phyloP scores from a whole-genome alignment of 2,797 vertebrate species.

The Sparus aurata region DNA sequence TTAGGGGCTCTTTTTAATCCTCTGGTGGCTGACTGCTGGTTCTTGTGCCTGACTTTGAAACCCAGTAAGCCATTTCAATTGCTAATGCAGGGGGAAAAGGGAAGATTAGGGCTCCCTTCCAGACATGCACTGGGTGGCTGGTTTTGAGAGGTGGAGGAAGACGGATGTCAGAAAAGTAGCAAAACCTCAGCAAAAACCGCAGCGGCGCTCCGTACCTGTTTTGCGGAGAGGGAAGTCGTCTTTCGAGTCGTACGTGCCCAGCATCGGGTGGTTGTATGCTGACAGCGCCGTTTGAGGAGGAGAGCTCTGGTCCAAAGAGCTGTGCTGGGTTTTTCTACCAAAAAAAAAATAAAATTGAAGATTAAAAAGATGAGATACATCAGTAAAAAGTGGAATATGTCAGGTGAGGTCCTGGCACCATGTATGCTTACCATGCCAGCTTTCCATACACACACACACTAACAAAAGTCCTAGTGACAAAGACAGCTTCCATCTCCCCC shows the following conservation, averaged over 20 bases:
- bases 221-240: slow-evolving; percentile 98
- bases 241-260: slow-evolving; percentile 97
- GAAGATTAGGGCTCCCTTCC: slow-evolving; percentile 25
- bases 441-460: slow-evolving; percentile 10
- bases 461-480: slow-evolving; percentile 16
- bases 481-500: slow-evolving; percentile 16
- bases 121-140: background rate
- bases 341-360: background rate
- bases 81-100: slow-evolving; percentile 30
- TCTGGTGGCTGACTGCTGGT: slow-evolving; percentile 18
- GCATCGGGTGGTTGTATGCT: slow-evolving; percentile 93
- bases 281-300: slow-evolving; percentile 94
- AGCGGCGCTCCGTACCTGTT: slow-evolving; percentile 87
- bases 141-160: slow-evolving; percentile 17
- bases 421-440: background rate
- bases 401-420: background rate
- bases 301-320: slow-evolving; percentile 98
- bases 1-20: slow-evolving; percentile 35
- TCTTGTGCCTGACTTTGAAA: slow-evolving; percentile 33
- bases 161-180: background rate
- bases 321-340: slow-evolving; percentile 97
- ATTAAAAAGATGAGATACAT: background rate
- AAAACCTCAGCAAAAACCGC: background rate
- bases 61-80: slow-evolving; percentile 30
- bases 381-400: background rate